Evolutionary conservation across 2,888 invertebrate genomes (phyloP).

Genomic region (Exephanes ischioxanthus): DNA sequence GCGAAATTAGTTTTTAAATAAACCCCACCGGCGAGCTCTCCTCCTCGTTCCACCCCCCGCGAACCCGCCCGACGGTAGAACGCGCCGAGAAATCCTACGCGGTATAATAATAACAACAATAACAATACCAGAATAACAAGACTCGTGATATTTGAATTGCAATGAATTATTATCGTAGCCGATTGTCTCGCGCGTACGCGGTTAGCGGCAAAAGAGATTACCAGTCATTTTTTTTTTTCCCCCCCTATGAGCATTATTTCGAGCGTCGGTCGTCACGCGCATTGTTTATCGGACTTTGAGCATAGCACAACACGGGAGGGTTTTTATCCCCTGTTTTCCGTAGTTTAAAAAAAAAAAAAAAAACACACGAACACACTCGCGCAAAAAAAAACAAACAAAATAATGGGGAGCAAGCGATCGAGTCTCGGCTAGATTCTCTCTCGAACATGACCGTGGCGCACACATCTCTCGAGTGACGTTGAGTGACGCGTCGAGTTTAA

Average conservation of each 20-base stretch:
- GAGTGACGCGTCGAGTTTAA: constrained; percentile 81
- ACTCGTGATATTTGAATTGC: background rate
- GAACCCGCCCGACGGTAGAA: constrained; percentile 16
- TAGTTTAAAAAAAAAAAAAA: constrained; percentile 11
- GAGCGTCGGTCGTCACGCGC: background rate
- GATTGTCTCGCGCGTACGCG: background rate
- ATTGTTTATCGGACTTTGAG: background rate
- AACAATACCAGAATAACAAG: background rate
- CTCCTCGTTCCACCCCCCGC: constrained; percentile 30
- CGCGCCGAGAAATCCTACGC: constrained; percentile 20
- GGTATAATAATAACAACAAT: constrained; percentile 22
- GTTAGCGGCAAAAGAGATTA: background rate
- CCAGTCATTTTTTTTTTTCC: too few relatives aligned
- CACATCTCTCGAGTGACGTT: constrained; percentile 74
- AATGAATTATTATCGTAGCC: background rate
- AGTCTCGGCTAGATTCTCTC: constrained; percentile 19
- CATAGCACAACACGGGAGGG: background rate
- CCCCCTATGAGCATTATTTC: background rate
- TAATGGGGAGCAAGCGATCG: background rate
- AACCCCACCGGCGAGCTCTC: constrained; percentile 46
- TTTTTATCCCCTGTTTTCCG: constrained; percentile 15
- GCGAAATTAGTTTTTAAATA: constrained; percentile 69
- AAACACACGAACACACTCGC: background rate
- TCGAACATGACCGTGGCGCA: constrained; percentile 10
- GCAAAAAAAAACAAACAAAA: constrained; percentile 4